Evolutionary conservation across 2,888 invertebrate species (phyloP), one percentile per base, ranked within the genome.

Genomic region (Lamellibrachia satsuma): DNA sequence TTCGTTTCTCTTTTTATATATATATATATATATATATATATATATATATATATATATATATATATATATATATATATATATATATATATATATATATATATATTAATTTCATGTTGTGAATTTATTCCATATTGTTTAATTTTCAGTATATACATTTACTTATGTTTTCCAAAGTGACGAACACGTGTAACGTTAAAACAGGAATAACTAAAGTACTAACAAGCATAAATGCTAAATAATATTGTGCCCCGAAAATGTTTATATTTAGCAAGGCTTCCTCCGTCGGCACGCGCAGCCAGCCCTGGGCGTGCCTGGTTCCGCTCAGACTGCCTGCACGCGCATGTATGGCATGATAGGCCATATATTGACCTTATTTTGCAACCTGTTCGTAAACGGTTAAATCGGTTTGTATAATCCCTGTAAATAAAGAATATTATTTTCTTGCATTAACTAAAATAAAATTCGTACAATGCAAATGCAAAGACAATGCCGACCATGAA

Each of bases 321-420:
- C 15, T 75, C 75, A 75, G 75, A 75, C 75, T 22, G 75, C 75
- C 75, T 75, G 75, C 75, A 75, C 75, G 75, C 75, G 75, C 75
- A 75, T 75, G 75, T 75, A n/a, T 75, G 6, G n/a, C 75, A 22
- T 22, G 6, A n/a, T 75, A 75, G 75, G 75, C 75, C 75, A 75
- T 75, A 75, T 75, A 75, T 75, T 75, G 75, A 75, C 75, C 75
- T 75, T 75, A 22, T 75, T 75, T 75, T 75, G 75, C n/a, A 75
- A 75, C 4, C 75, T 75, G 75, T 75, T 75, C 75, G n/a, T 22
- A 75, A 75, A 75, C 22, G 22, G 75, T 75, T 75, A 75, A 75
- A 75, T 75, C 75, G 75, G 75, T 75, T 22, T 75, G 15, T 75
- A n/a, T 75, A 75, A 75, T 15, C 75, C 75, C 75, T 75, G 75